A percentile compares a stretch with the other conserved stretches of the same genome.
Conservation (phyloP, 2,113 vertebrate species). For the Elgaria multicarinata region DNA sequence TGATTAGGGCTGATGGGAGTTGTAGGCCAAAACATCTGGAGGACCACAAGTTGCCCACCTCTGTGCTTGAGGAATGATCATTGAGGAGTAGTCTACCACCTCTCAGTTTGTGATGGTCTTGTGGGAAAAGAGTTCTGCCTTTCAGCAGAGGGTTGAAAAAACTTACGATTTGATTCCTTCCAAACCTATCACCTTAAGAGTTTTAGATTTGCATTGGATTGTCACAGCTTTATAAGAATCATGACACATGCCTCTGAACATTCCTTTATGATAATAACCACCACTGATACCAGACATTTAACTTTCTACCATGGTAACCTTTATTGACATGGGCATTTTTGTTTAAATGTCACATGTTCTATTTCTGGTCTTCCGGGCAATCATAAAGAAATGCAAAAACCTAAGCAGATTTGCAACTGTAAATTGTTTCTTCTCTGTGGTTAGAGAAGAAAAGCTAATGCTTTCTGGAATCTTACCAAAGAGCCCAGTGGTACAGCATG, state of each 20-base stretch:
- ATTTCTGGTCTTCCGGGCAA: not conserved
- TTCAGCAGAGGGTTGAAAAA: not conserved
- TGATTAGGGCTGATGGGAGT: too few species aligned
- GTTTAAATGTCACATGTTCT: not conserved
- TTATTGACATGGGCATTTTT: not conserved
- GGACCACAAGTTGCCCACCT: too few species aligned
- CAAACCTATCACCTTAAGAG: not conserved
- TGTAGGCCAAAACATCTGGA: too few species aligned
- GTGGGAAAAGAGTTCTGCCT: not conserved
- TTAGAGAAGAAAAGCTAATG: not conserved
- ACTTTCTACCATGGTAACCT: not conserved
- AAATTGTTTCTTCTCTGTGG: not conserved
- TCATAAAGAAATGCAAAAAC: not conserved
- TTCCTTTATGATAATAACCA: not conserved
- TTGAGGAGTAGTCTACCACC: not conserved
- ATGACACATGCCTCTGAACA: not conserved
- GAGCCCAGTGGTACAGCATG: not conserved
- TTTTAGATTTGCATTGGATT: not conserved
- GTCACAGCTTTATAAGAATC: not conserved
- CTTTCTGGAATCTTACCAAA: not conserved
- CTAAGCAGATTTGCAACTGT: not conserved
- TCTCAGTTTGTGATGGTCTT: not conserved
- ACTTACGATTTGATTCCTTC: not conserved
- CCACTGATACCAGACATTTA: not conserved
- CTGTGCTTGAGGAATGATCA: not conserved